Conservation (phyloP, 53 echinoderm and acorn worm species). For the Henricia sp. region DNA sequence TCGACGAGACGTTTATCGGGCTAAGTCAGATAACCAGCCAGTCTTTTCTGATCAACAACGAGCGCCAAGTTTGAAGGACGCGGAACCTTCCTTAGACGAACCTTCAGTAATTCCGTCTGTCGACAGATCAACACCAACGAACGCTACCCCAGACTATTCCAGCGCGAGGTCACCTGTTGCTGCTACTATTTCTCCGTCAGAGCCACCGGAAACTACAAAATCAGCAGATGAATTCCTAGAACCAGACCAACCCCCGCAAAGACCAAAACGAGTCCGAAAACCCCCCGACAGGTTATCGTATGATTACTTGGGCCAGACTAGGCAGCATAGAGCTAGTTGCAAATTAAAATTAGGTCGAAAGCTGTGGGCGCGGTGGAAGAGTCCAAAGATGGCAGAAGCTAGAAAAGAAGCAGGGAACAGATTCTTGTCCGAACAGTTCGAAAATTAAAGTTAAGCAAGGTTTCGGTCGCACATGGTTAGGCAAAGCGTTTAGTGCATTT, state of each 20-base stretch:
- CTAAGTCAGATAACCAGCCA: too few species aligned
- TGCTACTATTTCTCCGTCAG: neutral
- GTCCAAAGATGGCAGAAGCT: constrained; percentile 16
- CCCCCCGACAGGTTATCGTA: neutral
- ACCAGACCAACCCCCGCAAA: neutral
- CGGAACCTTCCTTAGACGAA: too few species aligned
- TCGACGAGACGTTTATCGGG: neutral
- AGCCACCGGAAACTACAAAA: neutral
- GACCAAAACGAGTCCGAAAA: neutral
- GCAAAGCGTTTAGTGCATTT: too few species aligned
- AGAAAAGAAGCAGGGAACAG: neutral
- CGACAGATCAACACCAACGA: neutral
- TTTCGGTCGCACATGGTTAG: too few species aligned
- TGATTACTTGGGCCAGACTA: neutral
- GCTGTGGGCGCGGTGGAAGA: constrained; percentile 16
- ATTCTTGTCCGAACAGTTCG: neutral
- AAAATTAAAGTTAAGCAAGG: too few species aligned
- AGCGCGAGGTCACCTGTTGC: neutral
- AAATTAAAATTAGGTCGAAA: neutral
- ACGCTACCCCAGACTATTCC: neutral
- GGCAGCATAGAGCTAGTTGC: neutral
- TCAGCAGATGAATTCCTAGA: neutral
- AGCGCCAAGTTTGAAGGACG: too few species aligned
- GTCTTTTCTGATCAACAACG: too few species aligned
- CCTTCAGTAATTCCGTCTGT: neutral